Conservation (phyloP, 2,797 vertebrate species). For the Anguilla marmorata region DNA sequence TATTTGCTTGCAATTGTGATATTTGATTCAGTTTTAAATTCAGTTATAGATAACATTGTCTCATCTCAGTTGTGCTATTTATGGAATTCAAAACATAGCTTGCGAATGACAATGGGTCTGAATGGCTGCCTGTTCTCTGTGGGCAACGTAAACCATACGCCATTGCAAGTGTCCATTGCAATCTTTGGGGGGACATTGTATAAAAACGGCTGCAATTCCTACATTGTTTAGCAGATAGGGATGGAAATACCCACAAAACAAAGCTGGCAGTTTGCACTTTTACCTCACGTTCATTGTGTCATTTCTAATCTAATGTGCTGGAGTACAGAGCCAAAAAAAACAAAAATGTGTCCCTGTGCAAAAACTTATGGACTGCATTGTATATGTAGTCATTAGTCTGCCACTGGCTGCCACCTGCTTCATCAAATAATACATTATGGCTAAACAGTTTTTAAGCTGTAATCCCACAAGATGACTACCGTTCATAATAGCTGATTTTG, state of each 20-base stretch:
- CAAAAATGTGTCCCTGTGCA: too few relatives aligned
- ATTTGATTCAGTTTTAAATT: background rate
- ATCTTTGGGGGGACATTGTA: background rate
- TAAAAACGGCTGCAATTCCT: background rate
- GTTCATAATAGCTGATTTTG: background rate
- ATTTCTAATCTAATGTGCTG: too few relatives aligned
- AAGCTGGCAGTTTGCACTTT: too few relatives aligned
- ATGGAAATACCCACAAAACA: too few relatives aligned
- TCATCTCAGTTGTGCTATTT: background rate
- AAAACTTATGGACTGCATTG: too few relatives aligned
- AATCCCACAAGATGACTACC: background rate
- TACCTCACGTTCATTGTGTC: too few relatives aligned
- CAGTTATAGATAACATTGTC: background rate
- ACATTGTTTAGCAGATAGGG: background rate
- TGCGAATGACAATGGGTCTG: background rate
- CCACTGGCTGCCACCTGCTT: background rate
- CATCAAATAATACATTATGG: conserved; percentile 1
- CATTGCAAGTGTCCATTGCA: background rate
- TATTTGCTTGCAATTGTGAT: background rate
- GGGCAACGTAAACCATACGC: background rate
- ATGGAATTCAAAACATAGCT: background rate
- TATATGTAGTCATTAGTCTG: background rate
- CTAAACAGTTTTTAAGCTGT: background rate
- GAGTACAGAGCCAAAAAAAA: too few relatives aligned
- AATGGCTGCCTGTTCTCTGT: background rate